Conservation (phyloP, 2,797 vertebrate species). For the Leptodactylus fallax region DNA sequence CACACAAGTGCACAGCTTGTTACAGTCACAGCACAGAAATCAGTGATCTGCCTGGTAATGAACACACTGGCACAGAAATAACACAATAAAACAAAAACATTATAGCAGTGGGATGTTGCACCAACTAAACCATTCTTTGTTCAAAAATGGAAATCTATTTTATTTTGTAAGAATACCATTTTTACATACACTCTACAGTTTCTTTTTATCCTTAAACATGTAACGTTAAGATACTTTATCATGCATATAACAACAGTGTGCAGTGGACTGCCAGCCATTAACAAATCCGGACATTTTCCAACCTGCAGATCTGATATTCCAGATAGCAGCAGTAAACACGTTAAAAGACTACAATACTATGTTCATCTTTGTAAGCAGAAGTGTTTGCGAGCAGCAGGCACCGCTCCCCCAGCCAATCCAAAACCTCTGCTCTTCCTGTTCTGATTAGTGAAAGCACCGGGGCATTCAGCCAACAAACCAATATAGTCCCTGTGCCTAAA, state of each 20-base stretch:
- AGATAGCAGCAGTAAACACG: conserved; percentile 3
- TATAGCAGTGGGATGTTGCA: not conserved
- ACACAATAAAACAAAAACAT: too few relatives aligned
- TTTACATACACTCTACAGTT: not conserved
- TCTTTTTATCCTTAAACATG: not conserved
- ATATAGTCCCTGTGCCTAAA: conserved; percentile 83
- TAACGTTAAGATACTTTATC: not conserved
- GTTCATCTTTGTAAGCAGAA: conserved; percentile 46
- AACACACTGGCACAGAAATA: too few relatives aligned
- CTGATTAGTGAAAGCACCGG: conserved; percentile 82
- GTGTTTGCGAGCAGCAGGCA: conserved; percentile 53
- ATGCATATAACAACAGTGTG: not conserved
- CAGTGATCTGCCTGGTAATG: too few relatives aligned
- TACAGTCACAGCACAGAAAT: too few relatives aligned
- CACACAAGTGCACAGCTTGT: too few relatives aligned
- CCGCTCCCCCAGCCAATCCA: conserved; percentile 43
- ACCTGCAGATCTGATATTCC: not conserved
- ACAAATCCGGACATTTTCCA: too few relatives aligned
- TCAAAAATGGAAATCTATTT: not conserved
- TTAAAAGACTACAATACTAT: conserved; percentile 35
- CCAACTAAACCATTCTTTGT: not conserved
- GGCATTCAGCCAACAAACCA: conserved; percentile 74
- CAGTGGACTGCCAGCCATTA: not conserved
- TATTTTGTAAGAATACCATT: not conserved
- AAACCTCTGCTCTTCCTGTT: conserved; percentile 75